Evolutionary conservation across 2,888 invertebrate species (phyloP).

Genomic region (Erynnis tages): DNA sequence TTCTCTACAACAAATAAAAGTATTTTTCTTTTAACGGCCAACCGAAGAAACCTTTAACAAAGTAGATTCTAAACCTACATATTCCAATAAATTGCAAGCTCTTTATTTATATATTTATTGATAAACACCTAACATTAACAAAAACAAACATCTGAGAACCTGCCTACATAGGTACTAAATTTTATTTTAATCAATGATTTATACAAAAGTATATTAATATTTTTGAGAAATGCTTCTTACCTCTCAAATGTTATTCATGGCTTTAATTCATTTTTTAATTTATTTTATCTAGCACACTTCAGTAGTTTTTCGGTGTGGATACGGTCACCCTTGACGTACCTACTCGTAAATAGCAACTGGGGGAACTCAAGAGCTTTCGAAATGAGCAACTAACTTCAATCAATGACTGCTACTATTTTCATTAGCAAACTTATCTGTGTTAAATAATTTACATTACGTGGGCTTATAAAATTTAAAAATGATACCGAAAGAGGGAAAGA

Average conservation of each 20-base stretch:
- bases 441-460: too few species aligned
- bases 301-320: not conserved
- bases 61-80: not conserved
- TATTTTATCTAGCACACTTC: not conserved
- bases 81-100: slow-evolving; percentile 40
- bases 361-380: not conserved
- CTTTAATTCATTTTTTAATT: too few species aligned
- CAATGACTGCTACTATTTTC: not conserved
- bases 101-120: not conserved
- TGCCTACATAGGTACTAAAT: too few species aligned
- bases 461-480: not conserved
- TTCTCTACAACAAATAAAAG: slow-evolving; percentile 74
- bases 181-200: too few species aligned
- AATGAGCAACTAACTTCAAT: not conserved
- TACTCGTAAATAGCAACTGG: not conserved
- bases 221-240: too few species aligned
- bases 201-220: too few species aligned
- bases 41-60: slow-evolving; percentile 48
- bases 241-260: too few species aligned
- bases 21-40: slow-evolving; percentile 61
- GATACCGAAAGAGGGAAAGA: not conserved
- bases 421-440: not conserved
- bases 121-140: not conserved
- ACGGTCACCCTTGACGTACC: not conserved
- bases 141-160: not conserved